These are phyloP conservation scores for Loripinus fragilis DNA, from an alignment of 2,888 invertebrate species.

Conservation along the genomic window DNA sequence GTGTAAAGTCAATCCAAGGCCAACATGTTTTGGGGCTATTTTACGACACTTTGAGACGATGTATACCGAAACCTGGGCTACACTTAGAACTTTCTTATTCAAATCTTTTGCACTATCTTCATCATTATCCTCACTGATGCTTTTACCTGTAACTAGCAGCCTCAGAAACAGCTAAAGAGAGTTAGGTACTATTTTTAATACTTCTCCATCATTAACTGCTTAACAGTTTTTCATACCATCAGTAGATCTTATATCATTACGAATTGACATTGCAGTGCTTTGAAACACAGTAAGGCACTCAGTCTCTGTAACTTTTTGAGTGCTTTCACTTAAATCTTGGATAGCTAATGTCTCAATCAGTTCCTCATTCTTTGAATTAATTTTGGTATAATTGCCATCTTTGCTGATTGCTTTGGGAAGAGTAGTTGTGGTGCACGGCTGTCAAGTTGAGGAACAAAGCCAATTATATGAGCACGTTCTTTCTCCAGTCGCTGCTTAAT, in stretches of 20 bases:
- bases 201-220: too few species aligned
- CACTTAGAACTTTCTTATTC: too few species aligned
- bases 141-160: too few species aligned
- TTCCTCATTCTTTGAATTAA: neutral
- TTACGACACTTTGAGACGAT: too few species aligned
- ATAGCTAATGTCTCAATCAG: conserved; percentile 8
- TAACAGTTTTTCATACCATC: too few species aligned
- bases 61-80: too few species aligned
- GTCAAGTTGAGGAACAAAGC: conserved; percentile 13
- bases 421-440: conserved; percentile 7
- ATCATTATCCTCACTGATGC: neutral
- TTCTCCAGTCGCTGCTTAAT: conserved; percentile 17
- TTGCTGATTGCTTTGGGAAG: neutral
- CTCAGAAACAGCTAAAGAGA: too few species aligned
- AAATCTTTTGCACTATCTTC: too few species aligned
- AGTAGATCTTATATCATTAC: too few species aligned
- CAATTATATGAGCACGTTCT: neutral
- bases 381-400: neutral
- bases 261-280: conserved; percentile 5
- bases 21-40: too few species aligned
- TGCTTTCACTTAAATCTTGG: conserved; percentile 7
- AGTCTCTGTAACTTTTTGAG: neutral
- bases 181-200: neutral
- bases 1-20: too few species aligned
- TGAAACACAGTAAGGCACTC: neutral